phyloP scores from a whole-genome alignment of 2,797 vertebrate genomes.

The Phaenicophaeus curvirostris region DNA sequence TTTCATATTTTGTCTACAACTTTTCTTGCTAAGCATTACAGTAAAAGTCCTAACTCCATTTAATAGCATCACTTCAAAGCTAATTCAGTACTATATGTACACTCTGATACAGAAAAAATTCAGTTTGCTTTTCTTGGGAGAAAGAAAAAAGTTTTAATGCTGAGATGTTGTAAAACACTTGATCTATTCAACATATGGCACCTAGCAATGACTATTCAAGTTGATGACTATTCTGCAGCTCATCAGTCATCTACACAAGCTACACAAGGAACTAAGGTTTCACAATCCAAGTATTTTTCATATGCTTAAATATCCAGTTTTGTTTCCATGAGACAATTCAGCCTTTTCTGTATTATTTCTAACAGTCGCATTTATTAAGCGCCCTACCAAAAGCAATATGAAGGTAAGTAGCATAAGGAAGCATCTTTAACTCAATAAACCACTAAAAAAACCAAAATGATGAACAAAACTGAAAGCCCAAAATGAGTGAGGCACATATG shows the following conservation, averaged over 20 bases:
- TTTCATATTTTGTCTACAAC: neutral
- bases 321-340: neutral
- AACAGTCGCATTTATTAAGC: neutral
- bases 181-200: conserved; percentile 3
- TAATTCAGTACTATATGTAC: neutral
- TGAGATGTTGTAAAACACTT: neutral
- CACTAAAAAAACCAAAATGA: neutral
- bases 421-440: neutral
- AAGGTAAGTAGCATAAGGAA: neutral
- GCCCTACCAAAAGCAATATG: neutral
- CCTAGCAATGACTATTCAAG: neutral
- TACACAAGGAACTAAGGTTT: neutral
- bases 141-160: neutral
- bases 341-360: neutral
- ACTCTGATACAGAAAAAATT: neutral
- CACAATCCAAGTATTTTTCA: neutral
- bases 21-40: neutral
- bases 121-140: neutral
- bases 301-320: neutral
- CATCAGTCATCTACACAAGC: conserved; percentile 9
- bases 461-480: neutral
- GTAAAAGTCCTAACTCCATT: neutral
- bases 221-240: conserved; percentile 1
- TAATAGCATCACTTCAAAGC: neutral
- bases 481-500: neutral